Evolutionary conservation across 2,113 vertebrate species (phyloP).

Genomic region (Brachyhypopomus gauderio): DNA sequence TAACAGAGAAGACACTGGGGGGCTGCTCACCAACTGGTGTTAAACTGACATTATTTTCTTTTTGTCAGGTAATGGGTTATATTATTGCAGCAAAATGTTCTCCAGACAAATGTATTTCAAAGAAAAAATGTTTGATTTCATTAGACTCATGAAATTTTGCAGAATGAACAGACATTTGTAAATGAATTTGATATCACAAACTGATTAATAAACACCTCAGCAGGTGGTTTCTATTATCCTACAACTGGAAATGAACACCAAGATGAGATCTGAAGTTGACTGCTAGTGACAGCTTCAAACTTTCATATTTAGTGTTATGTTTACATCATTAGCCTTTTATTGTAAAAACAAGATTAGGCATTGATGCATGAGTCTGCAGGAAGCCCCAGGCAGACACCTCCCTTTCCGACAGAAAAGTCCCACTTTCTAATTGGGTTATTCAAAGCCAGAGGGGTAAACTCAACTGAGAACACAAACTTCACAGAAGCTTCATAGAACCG

Average conservation of each 20-base stretch:
- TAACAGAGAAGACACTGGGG: slow-evolving; percentile 33
- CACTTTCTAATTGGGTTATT: slow-evolving; percentile 41
- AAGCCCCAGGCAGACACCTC: slow-evolving; percentile 15
- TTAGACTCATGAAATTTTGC: neutral
- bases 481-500: neutral
- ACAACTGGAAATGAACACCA: neutral
- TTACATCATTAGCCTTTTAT: slow-evolving; percentile 2
- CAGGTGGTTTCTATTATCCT: neutral
- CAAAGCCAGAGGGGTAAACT: slow-evolving; percentile 47
- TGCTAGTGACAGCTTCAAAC: neutral
- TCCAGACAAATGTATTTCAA: neutral
- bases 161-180: neutral
- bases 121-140: neutral
- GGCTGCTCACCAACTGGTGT: slow-evolving; percentile 1
- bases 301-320: neutral
- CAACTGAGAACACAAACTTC: slow-evolving; percentile 31
- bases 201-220: neutral
- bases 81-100: neutral
- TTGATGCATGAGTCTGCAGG: slow-evolving; percentile 26
- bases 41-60: slow-evolving; percentile 20
- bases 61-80: slow-evolving; percentile 2
- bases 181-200: neutral
- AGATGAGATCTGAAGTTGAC: neutral
- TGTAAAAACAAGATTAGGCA: slow-evolving; percentile 15
- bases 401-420: slow-evolving; percentile 38